Conservation (phyloP, 2,888 invertebrate species). For the Trilocha varians region DNA sequence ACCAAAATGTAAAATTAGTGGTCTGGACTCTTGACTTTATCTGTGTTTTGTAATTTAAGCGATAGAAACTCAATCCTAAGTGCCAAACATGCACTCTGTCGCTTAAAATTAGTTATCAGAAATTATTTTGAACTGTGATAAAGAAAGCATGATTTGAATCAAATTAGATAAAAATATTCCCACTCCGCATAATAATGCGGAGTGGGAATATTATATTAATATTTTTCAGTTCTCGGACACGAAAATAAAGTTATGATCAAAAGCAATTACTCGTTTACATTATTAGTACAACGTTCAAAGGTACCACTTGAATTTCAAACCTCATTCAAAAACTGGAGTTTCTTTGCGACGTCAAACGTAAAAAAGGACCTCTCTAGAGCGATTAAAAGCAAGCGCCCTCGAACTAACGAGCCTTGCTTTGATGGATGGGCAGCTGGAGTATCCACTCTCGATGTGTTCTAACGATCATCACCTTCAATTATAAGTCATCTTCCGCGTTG, state of each 20-base stretch:
- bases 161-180: too few relatives aligned
- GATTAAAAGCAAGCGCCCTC: conserved; percentile 37
- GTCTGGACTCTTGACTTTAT: too few relatives aligned
- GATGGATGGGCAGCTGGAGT: conserved; percentile 33
- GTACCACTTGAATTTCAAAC: background rate
- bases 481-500: background rate
- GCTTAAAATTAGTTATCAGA: too few relatives aligned
- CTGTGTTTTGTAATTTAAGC: too few relatives aligned
- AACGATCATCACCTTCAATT: conserved; percentile 17
- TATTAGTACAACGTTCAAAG: background rate
- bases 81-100: too few relatives aligned
- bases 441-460: conserved; percentile 16
- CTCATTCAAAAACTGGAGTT: background rate
- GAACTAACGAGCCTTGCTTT: conserved; percentile 41
- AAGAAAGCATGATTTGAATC: too few relatives aligned
- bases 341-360: background rate
- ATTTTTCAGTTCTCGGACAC: too few relatives aligned
- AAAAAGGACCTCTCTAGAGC: conserved; percentile 15
- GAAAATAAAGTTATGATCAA: background rate
- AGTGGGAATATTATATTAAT: too few relatives aligned
- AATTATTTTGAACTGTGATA: too few relatives aligned
- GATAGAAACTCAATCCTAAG: too few relatives aligned
- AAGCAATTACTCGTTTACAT: background rate
- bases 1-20: too few relatives aligned
- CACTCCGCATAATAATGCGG: background rate